A percentile compares a stretch with the other conserved stretches of the same genome.
Conservation (phyloP, 2,113 vertebrate genomes). For the Rousettus leschenaultii region DNA sequence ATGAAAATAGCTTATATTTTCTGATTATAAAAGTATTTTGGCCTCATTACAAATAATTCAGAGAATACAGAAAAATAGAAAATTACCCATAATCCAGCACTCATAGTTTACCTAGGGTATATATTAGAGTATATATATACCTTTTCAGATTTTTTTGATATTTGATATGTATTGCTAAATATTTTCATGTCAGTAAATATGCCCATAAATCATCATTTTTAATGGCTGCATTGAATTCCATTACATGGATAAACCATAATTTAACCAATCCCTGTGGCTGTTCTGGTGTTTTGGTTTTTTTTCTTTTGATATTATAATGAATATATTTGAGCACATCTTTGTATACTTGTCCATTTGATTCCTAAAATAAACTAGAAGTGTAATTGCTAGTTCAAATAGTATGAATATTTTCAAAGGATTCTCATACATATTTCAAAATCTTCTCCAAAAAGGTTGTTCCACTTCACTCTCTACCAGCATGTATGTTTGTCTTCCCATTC, state of each 20-base stretch:
- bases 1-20: constrained; percentile 9
- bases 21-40: neutral
- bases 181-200: constrained; percentile 33
- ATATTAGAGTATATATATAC: neutral
- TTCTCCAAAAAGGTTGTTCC: neutral
- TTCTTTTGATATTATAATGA: neutral
- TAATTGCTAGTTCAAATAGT: constrained; percentile 9
- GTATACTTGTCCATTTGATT: neutral
- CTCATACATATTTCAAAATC: neutral
- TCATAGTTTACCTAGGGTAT: neutral
- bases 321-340: neutral
- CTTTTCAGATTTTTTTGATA: neutral
- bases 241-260: neutral
- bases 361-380: neutral
- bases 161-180: neutral
- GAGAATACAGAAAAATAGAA: neutral
- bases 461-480: neutral
- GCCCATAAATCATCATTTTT: neutral
- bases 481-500: neutral
- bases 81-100: neutral
- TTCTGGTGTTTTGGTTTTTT: neutral
- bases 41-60: neutral
- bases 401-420: constrained; percentile 6
- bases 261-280: neutral
- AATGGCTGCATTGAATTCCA: neutral